These are phyloP conservation scores for Formica aserva DNA, from an alignment of 2,888 invertebrate genomes.

Conservation along the genomic window DNA sequence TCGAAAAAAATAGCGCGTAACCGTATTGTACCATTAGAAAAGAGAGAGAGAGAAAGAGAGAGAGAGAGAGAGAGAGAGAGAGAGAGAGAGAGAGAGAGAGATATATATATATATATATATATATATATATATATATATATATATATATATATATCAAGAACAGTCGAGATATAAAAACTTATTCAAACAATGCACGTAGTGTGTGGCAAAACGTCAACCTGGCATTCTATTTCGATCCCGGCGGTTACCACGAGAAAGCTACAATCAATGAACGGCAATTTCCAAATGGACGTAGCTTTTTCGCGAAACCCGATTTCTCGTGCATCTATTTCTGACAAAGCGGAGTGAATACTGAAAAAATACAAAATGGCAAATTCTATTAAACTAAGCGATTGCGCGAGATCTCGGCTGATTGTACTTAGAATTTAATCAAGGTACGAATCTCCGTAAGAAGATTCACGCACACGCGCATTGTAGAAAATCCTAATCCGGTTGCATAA, in stretches of 20 bases:
- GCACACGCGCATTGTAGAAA: conserved; percentile 46
- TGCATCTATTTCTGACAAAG: not conserved
- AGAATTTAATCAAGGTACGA: conserved; percentile 39
- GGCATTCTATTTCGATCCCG: conserved; percentile 50
- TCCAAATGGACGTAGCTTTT: conserved; percentile 47
- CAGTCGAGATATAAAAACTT: conserved; percentile 41
- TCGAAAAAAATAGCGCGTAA: conserved; percentile 23
- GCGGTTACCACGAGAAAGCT: conserved; percentile 21
- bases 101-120: too few relatives aligned
- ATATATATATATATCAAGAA: conserved; percentile 24
- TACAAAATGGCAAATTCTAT: not conserved
- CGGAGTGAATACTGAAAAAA: not conserved
- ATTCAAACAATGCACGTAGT: conserved; percentile 37
- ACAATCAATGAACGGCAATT: conserved; percentile 52
- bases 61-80: too few relatives aligned
- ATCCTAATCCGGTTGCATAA: conserved; percentile 48
- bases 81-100: too few relatives aligned
- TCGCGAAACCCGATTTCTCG: conserved; percentile 2
- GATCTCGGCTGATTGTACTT: conserved; percentile 13
- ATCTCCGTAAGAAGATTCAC: conserved; percentile 45
- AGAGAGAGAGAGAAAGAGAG: too few relatives aligned
- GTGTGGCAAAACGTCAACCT: conserved; percentile 43
- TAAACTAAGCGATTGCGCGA: conserved; percentile 37
- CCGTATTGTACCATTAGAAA: conserved; percentile 26
- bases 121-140: too few relatives aligned